These are phyloP conservation scores for Hepsetus odoe DNA, from an alignment of 2,113 vertebrate genomes.

Conservation along the genomic window DNA sequence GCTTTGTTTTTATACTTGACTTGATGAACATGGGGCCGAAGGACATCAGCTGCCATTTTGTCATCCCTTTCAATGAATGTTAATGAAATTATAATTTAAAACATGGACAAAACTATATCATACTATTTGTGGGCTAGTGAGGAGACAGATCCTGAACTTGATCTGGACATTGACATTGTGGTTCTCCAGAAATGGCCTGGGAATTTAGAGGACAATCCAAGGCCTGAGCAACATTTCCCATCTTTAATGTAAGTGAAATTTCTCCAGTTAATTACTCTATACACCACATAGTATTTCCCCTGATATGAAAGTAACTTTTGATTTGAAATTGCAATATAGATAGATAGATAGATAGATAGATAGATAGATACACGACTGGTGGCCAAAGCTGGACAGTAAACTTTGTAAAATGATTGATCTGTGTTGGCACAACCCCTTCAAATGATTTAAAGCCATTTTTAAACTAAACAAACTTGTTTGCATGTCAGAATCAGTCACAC, in stretches of 20 bases:
- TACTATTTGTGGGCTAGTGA: not conserved
- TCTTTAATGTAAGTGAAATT: not conserved
- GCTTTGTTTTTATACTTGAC: not conserved
- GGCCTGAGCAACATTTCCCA: not conserved
- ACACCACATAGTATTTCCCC: not conserved
- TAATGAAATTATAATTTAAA: not conserved
- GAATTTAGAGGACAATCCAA: not conserved
- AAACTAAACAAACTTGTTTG: too few relatives aligned
- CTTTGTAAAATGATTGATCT: too few relatives aligned
- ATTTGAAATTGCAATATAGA: not conserved
- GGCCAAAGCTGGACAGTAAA: too few relatives aligned
- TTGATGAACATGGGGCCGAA: not conserved
- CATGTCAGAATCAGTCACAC: too few relatives aligned
- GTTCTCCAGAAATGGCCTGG: not conserved
- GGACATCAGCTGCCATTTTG: not conserved
- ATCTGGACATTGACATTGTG: not conserved
- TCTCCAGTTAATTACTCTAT: not conserved
- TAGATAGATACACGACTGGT: too few relatives aligned
- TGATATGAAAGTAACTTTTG: not conserved
- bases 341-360: too few relatives aligned
- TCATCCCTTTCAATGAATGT: not conserved
- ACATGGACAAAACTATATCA: not conserved
- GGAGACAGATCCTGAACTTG: not conserved
- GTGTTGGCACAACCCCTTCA: too few relatives aligned
- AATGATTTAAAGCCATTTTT: too few relatives aligned